These are phyloP conservation scores for Macrotus californicus DNA, from an alignment of 2,113 vertebrate species.

Conservation along the genomic window DNA sequence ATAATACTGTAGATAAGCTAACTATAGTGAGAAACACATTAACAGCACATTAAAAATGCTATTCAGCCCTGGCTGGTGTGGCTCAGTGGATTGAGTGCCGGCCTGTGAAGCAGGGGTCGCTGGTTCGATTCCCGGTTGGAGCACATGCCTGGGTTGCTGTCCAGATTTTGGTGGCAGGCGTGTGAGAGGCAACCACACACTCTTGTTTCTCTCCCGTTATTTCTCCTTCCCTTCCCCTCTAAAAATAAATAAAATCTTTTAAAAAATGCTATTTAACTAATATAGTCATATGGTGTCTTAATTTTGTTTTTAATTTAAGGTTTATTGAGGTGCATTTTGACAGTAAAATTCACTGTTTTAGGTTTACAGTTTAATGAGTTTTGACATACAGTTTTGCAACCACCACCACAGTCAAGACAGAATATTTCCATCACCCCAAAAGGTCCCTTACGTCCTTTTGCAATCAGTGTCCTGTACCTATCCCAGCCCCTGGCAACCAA, in stretches of 20 bases:
- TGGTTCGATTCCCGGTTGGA: too few relatives aligned
- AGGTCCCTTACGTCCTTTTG: slow-evolving; percentile 17
- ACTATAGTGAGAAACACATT: slow-evolving; percentile 25
- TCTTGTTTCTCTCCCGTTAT: too few relatives aligned
- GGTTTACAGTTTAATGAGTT: background rate
- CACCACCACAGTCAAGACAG: background rate
- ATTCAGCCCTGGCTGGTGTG: background rate
- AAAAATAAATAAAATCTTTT: too few relatives aligned
- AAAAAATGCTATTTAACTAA: slow-evolving; percentile 17
- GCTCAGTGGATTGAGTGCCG: too few relatives aligned
- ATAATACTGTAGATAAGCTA: background rate
- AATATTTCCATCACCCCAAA: background rate
- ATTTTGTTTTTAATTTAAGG: background rate
- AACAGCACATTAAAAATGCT: slow-evolving; percentile 21
- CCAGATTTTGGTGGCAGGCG: too few relatives aligned
- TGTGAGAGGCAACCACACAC: too few relatives aligned
- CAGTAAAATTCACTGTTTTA: slow-evolving; percentile 24
- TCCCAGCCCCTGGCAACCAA: background rate
- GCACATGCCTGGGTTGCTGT: too few relatives aligned
- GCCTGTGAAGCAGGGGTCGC: too few relatives aligned
- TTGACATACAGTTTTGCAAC: background rate
- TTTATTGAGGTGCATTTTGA: slow-evolving; percentile 5
- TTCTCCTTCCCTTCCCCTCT: too few relatives aligned
- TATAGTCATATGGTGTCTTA: slow-evolving; percentile 34
- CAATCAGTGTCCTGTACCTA: background rate